Evolutionary conservation across 2,113 vertebrate species (phyloP), one percentile per base, ranked within the genome.

Genomic region (Lichenostomus cassidix): DNA sequence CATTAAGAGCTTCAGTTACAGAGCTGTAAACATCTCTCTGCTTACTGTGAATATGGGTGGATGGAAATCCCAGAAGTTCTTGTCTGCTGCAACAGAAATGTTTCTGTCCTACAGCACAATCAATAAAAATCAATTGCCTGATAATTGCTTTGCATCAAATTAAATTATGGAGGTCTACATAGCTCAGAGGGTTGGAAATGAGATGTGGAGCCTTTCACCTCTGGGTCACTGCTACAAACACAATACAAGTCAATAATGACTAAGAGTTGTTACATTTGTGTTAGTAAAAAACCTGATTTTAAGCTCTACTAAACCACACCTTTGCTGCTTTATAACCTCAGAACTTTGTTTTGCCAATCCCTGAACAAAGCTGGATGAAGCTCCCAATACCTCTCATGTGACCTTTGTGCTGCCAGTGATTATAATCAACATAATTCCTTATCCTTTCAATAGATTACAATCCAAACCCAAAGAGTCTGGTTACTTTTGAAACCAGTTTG

Each of bases 131-230:
- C 94, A 97, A 93, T 95, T 95, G 90, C 65, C 82, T 94, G 65
- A 95, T 97, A 96, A 97, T 93, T 97, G 93, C 65, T 93, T 95
- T 93, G 81, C 83, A 96, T 96, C 92, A 89, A 95, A 97, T 95
- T 96, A 95, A 97, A 95, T 95, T 94, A 96, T 80, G 83, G 86
- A 89, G 55, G 53, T 64, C 83, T 89, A 81, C 63, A 83, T 77
- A 71, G 82, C 91, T 91, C 81, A 87, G 73, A 90, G 46, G 46
- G 31, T 87, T 94, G 68, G 90, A 96, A 97, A 95, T 88, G 73
- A 96, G 94, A 95, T 95, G 92, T 74, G 64, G 78, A 96, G 86
- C 91, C 90, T 96, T 88, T 96, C 86, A 97, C 92, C 94, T 90
- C 56, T 71, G 87, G 90, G 90, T 97, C 88, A 80, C 37, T 89